Evolutionary conservation across 2,113 vertebrate genomes (phyloP).

Genomic region (Bos javanicus): DNA sequence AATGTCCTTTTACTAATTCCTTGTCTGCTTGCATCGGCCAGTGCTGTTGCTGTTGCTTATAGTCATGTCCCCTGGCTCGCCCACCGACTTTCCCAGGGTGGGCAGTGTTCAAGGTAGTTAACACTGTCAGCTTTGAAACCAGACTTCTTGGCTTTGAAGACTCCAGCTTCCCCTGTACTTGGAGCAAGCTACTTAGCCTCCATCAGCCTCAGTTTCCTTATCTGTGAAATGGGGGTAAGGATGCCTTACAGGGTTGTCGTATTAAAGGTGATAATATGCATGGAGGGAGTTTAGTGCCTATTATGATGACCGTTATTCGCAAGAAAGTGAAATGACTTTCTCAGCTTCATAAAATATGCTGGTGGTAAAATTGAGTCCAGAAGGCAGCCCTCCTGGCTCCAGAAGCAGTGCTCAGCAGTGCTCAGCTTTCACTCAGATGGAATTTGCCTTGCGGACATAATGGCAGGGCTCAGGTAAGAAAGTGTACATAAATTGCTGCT

Average conservation of each 20-base stretch:
- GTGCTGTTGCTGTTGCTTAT: background rate
- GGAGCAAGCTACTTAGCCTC: background rate
- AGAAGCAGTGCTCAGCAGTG: background rate
- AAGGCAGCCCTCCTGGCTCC: background rate
- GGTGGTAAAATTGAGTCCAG: background rate
- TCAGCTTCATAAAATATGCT: background rate
- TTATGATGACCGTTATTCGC: background rate
- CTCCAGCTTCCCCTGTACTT: background rate
- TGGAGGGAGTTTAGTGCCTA: background rate
- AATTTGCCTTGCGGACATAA: background rate
- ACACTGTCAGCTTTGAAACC: background rate
- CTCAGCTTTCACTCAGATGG: background rate
- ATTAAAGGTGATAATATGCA: background rate
- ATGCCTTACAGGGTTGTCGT: background rate
- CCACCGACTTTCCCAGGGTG: background rate
- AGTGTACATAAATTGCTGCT: background rate
- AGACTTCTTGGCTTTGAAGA: background rate
- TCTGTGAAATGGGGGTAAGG: background rate
- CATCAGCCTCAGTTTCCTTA: background rate
- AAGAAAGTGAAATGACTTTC: background rate
- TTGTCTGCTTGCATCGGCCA: background rate
- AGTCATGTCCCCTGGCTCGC: accelerated
- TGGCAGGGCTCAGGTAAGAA: background rate
- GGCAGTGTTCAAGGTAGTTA: background rate
- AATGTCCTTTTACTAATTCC: background rate